Evolutionary conservation across 2,797 vertebrate genomes (phyloP).

Genomic region (Takifugu ocellatus): DNA sequence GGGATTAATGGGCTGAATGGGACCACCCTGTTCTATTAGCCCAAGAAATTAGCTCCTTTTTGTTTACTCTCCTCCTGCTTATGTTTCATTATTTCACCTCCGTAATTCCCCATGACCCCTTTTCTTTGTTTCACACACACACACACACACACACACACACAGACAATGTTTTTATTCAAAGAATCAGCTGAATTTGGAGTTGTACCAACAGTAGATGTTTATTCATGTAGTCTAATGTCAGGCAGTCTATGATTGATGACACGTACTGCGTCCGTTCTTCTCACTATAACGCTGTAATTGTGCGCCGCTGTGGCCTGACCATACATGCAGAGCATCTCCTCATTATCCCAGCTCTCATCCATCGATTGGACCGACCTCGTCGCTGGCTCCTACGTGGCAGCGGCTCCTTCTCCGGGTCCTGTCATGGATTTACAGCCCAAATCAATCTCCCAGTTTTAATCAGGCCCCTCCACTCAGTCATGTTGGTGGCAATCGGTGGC

Average conservation of each 20-base stretch:
- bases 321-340: slow-evolving; percentile 43
- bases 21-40: slow-evolving; percentile 39
- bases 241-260: not conserved
- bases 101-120: not conserved
- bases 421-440: slow-evolving; percentile 69
- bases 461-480: slow-evolving; percentile 51
- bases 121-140: too few relatives aligned
- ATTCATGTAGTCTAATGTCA: not conserved
- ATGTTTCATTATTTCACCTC: slow-evolving; percentile 1
- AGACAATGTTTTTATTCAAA: not conserved
- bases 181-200: not conserved
- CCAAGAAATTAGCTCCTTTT: slow-evolving; percentile 24
- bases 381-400: slow-evolving; percentile 48
- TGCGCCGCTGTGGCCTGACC: slow-evolving; percentile 14
- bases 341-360: slow-evolving; percentile 61
- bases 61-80: slow-evolving; percentile 13
- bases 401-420: slow-evolving; percentile 49
- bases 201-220: not conserved
- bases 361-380: slow-evolving; percentile 71
- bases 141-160: too few relatives aligned
- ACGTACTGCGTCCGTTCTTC: not conserved
- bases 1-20: slow-evolving; percentile 59
- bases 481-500: not conserved
- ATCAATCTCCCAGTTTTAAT: slow-evolving; percentile 73
- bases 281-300: slow-evolving; percentile 56